Percentiles rank a stretch among this genome's conserved stretches.
Evolutionary conservation across 2,888 invertebrate species (phyloP).

Genomic region (Tricholauxania praeusta): DNA sequence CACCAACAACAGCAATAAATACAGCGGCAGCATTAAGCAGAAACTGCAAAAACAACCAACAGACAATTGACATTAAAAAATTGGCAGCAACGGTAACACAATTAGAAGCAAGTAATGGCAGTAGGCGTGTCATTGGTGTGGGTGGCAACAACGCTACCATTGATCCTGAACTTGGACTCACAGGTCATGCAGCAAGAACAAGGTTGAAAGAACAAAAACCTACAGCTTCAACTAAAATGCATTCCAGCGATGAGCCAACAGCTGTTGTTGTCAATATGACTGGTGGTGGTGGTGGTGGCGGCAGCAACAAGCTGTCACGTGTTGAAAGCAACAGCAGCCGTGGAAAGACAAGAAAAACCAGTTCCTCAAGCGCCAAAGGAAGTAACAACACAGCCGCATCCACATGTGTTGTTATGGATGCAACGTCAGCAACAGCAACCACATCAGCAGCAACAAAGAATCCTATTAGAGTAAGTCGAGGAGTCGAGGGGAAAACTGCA

Average conservation of each 20-base stretch:
- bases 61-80: conserved; percentile 41
- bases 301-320: conserved; percentile 45
- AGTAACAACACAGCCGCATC: conserved; percentile 33
- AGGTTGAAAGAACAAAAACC: conserved; percentile 26
- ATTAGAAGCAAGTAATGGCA: conserved; percentile 36
- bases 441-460: conserved; percentile 34
- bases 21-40: conserved; percentile 31
- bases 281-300: conserved; percentile 49
- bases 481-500: conserved; percentile 34
- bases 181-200: conserved; percentile 1
- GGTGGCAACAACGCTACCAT: neutral
- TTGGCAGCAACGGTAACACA: conserved; percentile 41
- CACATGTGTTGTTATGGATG: conserved; percentile 41
- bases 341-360: conserved; percentile 52
- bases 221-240: conserved; percentile 52
- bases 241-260: conserved; percentile 61
- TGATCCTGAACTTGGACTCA: conserved; percentile 32
- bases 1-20: conserved; percentile 14
- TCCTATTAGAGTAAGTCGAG: conserved; percentile 36
- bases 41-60: conserved; percentile 35
- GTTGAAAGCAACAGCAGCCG: conserved; percentile 46
- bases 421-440: conserved; percentile 34
- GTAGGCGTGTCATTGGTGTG: conserved; percentile 13
- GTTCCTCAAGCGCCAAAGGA: conserved; percentile 57
- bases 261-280: conserved; percentile 40